These are phyloP conservation scores for Sipha flava DNA, from an alignment of 1,140 invertebrate genomes.

Conservation along the genomic window DNA sequence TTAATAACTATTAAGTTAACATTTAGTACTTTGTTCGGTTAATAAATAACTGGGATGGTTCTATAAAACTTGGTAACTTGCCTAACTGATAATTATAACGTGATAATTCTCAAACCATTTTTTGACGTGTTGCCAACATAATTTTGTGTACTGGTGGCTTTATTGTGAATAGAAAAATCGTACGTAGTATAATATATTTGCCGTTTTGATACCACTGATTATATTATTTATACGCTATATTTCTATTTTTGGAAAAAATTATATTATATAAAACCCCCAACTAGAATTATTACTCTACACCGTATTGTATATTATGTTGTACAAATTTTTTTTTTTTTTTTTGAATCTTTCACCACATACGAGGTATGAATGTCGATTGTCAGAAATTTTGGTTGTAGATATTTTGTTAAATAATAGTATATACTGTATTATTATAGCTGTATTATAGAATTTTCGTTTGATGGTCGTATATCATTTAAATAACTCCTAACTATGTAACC, in stretches of 20 bases:
- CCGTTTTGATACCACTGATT: not conserved
- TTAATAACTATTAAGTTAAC: not conserved
- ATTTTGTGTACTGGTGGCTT: not conserved
- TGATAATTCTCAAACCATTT: conserved; percentile 7
- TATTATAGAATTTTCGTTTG: not conserved
- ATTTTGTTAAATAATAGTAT: too few relatives aligned
- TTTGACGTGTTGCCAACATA: conserved; percentile 1
- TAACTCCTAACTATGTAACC: not conserved
- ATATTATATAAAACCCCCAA: too few relatives aligned
- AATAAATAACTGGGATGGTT: conserved; percentile 1
- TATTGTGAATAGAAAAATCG: not conserved
- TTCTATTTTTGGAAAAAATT: not conserved
- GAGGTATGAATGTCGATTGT: too few relatives aligned
- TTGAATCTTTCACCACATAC: too few relatives aligned
- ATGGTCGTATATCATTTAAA: not conserved
- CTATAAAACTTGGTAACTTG: conserved; percentile 7
- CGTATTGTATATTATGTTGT: too few relatives aligned
- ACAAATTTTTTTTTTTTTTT: too few relatives aligned
- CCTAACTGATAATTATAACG: conserved; percentile 18
- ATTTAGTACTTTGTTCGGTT: not conserved
- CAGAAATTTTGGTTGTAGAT: too few relatives aligned
- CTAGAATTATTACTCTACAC: too few relatives aligned
- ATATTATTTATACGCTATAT: not conserved
- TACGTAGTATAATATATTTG: not conserved
- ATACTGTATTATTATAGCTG: too few relatives aligned